Base-by-base conservation (phyloP, 2,113 vertebrate genomes). In the Thamnophis sirtalis region DNA sequence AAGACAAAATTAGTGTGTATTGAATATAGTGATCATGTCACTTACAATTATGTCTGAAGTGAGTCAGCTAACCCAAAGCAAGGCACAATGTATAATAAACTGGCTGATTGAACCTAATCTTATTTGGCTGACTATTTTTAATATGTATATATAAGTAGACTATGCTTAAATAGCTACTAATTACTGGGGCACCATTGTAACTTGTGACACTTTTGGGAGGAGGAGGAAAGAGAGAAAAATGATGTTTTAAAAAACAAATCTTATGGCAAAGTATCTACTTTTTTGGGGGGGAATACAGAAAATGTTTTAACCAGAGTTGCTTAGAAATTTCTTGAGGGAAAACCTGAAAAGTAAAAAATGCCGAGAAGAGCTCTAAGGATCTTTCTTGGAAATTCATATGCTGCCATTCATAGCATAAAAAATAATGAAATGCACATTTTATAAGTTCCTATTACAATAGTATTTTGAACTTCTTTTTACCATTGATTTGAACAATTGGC, bases 261-360 rank as follows among this genome's bases (percentile, higher is more conserved):
- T 88, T 63, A 91, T 28, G 58, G n/a, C 86, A 54, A 88, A n/a
- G 22, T 88, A 50, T 63, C 56, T 0, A 0, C 92, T 89, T 94
- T 95, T 95, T 68, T 95, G 90, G 94, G n/a, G n/a, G n/a, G 94
- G 94, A 93, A 92, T 53, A 93, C 55, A 94, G 91, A 93, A 94
- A 95, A 93, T 86, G 21, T 94, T 95, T 93, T 54, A 86, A 80
- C 90, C 90, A 84, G 94, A 93, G 94, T 56, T 56, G 94, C 95
- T 84, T 94, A 80, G 94, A 43, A 15, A 26, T 93, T 73, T 93
- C 94, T 53, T 58, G 24, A 24, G 60, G 56, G 85, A 90, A 96
- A 95, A 95, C 91, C 1, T 92, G 28, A 95, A 94, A 94, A 80
- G 80, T 43, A 93, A 93, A n/a, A 94, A 90, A 13, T 48, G 86